Percentiles rank a stretch among this genome's conserved stretches.
Evolutionary conservation across 2,113 vertebrate species (phyloP).

Genomic region (Chrysemys picta): DNA sequence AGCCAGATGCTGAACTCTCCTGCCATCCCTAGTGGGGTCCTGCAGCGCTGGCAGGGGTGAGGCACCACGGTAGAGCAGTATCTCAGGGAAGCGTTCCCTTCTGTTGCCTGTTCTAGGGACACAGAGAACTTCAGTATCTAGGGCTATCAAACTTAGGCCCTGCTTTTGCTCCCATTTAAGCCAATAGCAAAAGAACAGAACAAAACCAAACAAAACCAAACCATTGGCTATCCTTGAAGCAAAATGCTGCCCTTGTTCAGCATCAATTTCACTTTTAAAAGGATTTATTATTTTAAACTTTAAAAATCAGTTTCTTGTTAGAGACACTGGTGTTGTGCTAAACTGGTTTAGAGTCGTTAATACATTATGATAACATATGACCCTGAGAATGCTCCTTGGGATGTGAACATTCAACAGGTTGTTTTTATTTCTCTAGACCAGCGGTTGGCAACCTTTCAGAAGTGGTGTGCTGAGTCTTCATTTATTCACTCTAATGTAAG

Average conservation of each 20-base stretch:
- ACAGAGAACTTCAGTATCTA: background rate
- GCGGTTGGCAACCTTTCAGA: no score
- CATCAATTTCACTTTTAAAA: background rate
- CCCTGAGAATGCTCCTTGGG: slow-evolving; percentile 13
- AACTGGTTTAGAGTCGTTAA: background rate
- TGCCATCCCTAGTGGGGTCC: rapidly evolving
- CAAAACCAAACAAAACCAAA: background rate
- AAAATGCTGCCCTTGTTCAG: background rate
- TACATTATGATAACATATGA: background rate
- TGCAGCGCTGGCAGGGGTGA: background rate
- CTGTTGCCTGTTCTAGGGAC: background rate
- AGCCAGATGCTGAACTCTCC: background rate
- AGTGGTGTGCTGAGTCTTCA: no score
- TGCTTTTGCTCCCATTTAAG: background rate
- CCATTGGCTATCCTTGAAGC: background rate
- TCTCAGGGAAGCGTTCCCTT: background rate
- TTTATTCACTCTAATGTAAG: no score
- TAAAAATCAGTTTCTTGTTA: background rate
- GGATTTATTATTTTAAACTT: background rate
- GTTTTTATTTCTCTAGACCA: background rate
- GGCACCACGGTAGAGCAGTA: background rate
- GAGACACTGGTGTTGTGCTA: background rate
- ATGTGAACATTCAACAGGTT: background rate
- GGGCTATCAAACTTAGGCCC: background rate
- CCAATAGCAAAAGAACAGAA: background rate